Conservation (phyloP, 2,113 vertebrate species). For the Ramphastos sulfuratus region DNA sequence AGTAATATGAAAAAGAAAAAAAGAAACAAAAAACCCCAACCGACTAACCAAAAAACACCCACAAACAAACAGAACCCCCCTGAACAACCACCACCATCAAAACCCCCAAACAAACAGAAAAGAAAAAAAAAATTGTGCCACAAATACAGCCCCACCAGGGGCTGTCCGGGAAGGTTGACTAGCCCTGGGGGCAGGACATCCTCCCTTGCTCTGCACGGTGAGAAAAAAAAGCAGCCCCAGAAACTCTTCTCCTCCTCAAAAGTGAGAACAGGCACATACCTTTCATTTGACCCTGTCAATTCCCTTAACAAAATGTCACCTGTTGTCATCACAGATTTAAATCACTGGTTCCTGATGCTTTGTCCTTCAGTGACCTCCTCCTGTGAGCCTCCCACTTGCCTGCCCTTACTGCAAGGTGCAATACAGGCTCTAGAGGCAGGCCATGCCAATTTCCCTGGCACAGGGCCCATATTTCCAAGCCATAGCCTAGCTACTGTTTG, state of each 20-base stretch:
- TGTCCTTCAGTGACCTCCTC: not conserved
- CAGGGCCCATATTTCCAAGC: not conserved
- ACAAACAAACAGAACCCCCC: no score
- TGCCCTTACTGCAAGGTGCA: rapidly evolving
- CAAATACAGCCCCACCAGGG: not conserved
- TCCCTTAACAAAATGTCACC: not conserved
- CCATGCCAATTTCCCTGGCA: not conserved
- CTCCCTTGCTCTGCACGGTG: rapidly evolving
- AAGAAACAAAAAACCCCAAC: no score
- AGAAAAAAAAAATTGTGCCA: not conserved
- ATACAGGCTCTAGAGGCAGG: rapidly evolving
- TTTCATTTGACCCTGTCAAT: not conserved
- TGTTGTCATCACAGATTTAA: not conserved
- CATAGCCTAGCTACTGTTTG: not conserved
- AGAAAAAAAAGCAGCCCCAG: not conserved
- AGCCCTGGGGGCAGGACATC: not conserved
- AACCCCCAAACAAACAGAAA: no score
- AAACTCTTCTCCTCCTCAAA: not conserved
- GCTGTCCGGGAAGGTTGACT: not conserved
- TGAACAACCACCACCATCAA: no score
- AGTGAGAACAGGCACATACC: not conserved
- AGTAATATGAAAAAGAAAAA: no score
- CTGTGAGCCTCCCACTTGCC: rapidly evolving
- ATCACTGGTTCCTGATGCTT: rapidly evolving
- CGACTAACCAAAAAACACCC: no score